Evolutionary conservation across 2,888 invertebrate species (phyloP).

Genomic region (Microplitis deprimator): DNA sequence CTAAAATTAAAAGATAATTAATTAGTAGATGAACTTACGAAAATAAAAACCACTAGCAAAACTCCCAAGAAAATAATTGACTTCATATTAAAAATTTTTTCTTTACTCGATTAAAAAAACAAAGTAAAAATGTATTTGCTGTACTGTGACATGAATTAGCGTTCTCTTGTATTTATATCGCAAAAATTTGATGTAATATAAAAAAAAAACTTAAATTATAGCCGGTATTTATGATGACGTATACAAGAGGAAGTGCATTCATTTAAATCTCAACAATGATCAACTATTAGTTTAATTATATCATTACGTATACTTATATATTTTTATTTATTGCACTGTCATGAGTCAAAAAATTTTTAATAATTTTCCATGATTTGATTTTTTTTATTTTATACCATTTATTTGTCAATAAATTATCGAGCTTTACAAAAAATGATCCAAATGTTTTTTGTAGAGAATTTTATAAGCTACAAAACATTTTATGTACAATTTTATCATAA

Average conservation of each 20-base stretch:
- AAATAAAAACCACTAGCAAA: background rate
- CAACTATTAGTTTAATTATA: background rate
- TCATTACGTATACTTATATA: background rate
- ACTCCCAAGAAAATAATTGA: background rate
- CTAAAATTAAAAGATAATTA: background rate
- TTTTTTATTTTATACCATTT: no score
- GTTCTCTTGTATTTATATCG: background rate
- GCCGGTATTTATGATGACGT: background rate
- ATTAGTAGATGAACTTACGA: background rate
- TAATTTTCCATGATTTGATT: background rate
- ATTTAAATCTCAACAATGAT: background rate
- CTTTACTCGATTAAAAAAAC: no score
- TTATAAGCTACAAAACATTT: no score
- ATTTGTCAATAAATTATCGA: no score
- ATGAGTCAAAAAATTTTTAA: background rate
- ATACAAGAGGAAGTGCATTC: background rate
- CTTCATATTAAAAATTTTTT: background rate
- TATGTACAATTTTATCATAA: no score
- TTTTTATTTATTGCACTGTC: slow-evolving; percentile 7
- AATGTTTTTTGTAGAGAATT: no score
- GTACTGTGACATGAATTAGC: background rate
- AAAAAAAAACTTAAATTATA: background rate
- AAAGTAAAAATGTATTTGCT: no score
- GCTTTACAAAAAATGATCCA: no score
- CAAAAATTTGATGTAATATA: background rate